Evolutionary conservation across 2,797 vertebrate genomes (phyloP), one percentile per base, ranked within the genome.

Genomic region (Cyclopterus lumpus): DNA sequence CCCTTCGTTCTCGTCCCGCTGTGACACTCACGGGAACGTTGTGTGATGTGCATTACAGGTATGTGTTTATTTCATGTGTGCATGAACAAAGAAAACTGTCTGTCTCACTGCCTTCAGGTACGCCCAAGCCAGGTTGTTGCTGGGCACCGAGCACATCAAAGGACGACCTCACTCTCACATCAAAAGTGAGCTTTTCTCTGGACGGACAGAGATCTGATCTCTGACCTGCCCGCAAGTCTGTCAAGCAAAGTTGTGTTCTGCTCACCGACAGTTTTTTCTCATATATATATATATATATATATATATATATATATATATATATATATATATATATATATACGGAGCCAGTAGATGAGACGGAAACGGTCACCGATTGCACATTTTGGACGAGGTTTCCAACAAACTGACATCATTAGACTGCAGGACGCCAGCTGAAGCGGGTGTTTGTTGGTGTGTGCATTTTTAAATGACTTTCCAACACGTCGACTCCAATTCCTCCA

Each of bases 61-160:
- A 0, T n/a, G 16, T 44, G 30, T 61, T 1, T 60, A 67, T 46
- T 53, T 24, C 54, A 22, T 15, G 20, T 66, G 32, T 44, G 32
- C 54, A 65, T n/a, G 2, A 48, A 36, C 38, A 53, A 36, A 30
- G 34, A 34, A 20, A 36, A 1, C 14, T 61, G 8, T 73, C 8
- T 7, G 59, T 70, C 38, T 38, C 10, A 9, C 38, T 40, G 68
- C 73, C 75, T 71, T 16, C 57, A 63, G 83, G 65, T 74, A 10
- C 11, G 30, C 28, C 59, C 49, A 65, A 30, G 4, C 53, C n/a
- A 28, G 64, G 51, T 62, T 64, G 80, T 68, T 55, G 44, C 69
- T 18, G 20, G 77, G 67, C 63, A 67, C 63, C 54, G n/a, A 64
- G 30, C 40, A 83, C 80, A 84, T 81, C 80, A 84, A 80, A 87